Percentiles rank a stretch among this genome's conserved stretches.
These are phyloP conservation scores for Tor tambroides DNA, from an alignment of 2,113 vertebrate genomes.

Conservation along the genomic window DNA sequence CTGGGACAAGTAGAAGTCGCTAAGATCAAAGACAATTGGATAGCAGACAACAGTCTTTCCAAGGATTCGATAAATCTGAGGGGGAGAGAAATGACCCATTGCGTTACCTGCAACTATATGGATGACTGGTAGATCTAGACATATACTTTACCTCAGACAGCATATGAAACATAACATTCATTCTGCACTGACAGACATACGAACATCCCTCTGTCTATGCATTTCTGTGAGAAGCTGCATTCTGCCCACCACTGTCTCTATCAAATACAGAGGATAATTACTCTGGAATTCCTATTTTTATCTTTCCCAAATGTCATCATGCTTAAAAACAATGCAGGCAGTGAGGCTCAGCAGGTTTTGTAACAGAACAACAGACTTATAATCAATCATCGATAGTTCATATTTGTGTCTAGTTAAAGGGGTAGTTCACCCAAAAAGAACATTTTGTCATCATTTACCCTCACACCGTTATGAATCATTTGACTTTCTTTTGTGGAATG, in stretches of 20 bases:
- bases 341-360: background rate
- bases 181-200: constrained; percentile 48
- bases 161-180: constrained; percentile 68
- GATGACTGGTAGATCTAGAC: constrained; percentile 56
- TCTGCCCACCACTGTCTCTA: background rate
- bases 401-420: background rate
- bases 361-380: background rate
- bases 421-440: background rate
- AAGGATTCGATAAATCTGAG: constrained; percentile 94
- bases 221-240: background rate
- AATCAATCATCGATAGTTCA: background rate
- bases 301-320: background rate
- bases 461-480: background rate
- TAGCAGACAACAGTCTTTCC: constrained; percentile 98
- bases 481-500: background rate
- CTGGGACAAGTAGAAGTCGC: constrained; percentile 99
- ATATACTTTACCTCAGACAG: constrained; percentile 62
- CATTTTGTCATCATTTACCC: background rate
- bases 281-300: background rate
- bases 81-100: constrained; percentile 7
- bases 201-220: background rate
- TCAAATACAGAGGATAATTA: background rate
- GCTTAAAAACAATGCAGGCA: background rate
- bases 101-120: constrained; percentile 59
- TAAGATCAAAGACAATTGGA: constrained; percentile 97